A percentile compares a stretch with the other conserved stretches of the same genome.
Evolutionary conservation across 2,797 vertebrate species (phyloP).

Genomic region (Orestias chungarensis): DNA sequence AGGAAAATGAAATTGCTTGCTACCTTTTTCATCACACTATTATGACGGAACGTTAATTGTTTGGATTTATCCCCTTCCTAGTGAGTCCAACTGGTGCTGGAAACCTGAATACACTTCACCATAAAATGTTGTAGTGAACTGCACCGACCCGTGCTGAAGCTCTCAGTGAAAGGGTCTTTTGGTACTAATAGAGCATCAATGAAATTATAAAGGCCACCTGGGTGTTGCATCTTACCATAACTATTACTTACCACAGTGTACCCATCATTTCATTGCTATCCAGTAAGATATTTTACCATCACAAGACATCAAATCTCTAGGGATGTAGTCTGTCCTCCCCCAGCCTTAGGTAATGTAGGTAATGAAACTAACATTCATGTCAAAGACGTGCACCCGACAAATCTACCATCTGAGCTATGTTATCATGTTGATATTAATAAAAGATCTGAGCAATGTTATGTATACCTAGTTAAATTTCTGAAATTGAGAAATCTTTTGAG

Average conservation of each 20-base stretch:
- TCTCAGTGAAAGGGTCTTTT: background rate
- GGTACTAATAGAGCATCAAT: background rate
- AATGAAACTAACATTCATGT: background rate
- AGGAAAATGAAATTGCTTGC: background rate
- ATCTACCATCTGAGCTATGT: background rate
- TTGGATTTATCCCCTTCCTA: too few species aligned
- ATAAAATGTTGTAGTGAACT: background rate
- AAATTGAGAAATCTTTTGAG: too few species aligned
- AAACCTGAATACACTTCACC: too few species aligned
- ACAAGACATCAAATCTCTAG: background rate
- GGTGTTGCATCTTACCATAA: background rate
- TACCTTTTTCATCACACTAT: too few species aligned
- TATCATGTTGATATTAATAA: background rate
- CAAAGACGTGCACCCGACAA: background rate
- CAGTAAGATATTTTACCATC: background rate
- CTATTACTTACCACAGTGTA: background rate
- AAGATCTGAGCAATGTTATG: background rate
- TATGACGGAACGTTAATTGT: too few species aligned
- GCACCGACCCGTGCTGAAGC: background rate
- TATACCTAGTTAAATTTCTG: background rate
- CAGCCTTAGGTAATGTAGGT: background rate
- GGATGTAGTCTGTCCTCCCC: background rate
- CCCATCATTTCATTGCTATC: background rate
- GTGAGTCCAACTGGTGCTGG: too few species aligned
- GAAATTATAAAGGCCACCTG: background rate